phyloP scores from a whole-genome alignment of 2,113 vertebrate species.

The Ranitomeya imitator region DNA sequence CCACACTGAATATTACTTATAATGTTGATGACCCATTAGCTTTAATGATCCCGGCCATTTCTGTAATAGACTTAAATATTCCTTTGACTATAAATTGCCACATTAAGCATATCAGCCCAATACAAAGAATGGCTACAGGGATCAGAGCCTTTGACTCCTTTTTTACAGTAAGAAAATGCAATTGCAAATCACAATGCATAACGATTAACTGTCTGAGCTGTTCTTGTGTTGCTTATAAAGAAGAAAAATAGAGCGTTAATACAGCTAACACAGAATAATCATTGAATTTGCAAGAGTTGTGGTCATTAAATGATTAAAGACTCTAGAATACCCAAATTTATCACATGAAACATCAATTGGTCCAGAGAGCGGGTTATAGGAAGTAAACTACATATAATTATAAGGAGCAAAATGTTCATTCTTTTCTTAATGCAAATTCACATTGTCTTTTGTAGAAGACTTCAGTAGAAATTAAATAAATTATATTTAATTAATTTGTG shows the following conservation, averaged over 20 bases:
- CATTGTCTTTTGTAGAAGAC: background rate
- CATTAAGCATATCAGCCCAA: constrained; percentile 27
- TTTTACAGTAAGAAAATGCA: constrained; percentile 57
- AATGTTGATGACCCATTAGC: constrained; percentile 27
- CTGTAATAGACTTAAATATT: constrained; percentile 26
- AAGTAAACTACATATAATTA: constrained; percentile 25
- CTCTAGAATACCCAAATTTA: constrained; percentile 50
- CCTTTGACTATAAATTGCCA: constrained; percentile 41
- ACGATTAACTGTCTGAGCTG: constrained; percentile 62
- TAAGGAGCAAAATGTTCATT: background rate
- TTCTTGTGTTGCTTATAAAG: constrained; percentile 40
- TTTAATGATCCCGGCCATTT: constrained; percentile 22
- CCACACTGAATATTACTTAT: constrained; percentile 16
- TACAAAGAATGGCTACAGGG: constrained; percentile 22
- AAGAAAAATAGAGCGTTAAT: constrained; percentile 57
- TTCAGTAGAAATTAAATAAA: background rate
- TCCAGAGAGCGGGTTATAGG: constrained; percentile 57
- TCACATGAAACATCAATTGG: constrained; percentile 61
- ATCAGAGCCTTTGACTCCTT: constrained; percentile 33
- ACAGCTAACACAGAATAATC: constrained; percentile 47
- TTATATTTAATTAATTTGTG: background rate
- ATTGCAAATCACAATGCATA: constrained; percentile 62
- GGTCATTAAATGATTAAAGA: constrained; percentile 53
- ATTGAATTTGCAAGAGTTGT: constrained; percentile 56
- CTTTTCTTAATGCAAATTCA: background rate